These are phyloP conservation scores for Psittacula cyanocephala DNA, from an alignment of 2,113 vertebrate genomes.

Conservation along the genomic window DNA sequence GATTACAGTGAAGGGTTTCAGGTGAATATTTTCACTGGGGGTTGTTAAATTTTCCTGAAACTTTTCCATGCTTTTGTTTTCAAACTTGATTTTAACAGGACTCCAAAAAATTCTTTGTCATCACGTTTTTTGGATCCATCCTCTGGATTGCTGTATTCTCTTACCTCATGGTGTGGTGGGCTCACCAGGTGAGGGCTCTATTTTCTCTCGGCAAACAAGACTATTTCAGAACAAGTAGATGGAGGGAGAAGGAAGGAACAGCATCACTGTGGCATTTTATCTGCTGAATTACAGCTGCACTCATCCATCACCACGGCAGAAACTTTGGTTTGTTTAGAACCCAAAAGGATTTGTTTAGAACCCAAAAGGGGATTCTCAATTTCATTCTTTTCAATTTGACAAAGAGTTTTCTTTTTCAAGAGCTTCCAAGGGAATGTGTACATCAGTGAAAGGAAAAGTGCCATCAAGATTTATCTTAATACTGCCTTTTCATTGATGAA, in stretches of 20 bases:
- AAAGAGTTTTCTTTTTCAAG: not conserved
- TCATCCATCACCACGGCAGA: not conserved
- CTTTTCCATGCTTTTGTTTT: not conserved
- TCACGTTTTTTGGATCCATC: slow-evolving; percentile 93
- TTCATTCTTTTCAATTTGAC: not conserved
- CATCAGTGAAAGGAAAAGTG: not conserved
- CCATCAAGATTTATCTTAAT: not conserved
- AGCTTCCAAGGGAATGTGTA: not conserved
- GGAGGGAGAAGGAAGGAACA: not conserved
- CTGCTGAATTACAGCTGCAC: slow-evolving; percentile 5
- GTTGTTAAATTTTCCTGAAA: not conserved
- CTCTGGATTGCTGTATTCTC: slow-evolving; percentile 93
- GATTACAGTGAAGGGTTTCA: not conserved
- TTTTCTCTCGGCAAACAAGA: not conserved
- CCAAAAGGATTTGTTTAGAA: not conserved
- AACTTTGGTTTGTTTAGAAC: slow-evolving; percentile 7
- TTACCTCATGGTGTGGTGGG: slow-evolving; percentile 99
- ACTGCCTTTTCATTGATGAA: not conserved
- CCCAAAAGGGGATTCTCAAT: not conserved
- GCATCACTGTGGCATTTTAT: not conserved
- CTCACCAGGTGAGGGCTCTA: slow-evolving; percentile 89
- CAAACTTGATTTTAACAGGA: slow-evolving; percentile 75
- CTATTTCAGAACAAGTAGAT: not conserved
- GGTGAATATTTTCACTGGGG: not conserved
- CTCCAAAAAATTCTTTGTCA: slow-evolving; percentile 84